phyloP scores from a whole-genome alignment of 2,888 invertebrate species.

The Athalia rosae region DNA sequence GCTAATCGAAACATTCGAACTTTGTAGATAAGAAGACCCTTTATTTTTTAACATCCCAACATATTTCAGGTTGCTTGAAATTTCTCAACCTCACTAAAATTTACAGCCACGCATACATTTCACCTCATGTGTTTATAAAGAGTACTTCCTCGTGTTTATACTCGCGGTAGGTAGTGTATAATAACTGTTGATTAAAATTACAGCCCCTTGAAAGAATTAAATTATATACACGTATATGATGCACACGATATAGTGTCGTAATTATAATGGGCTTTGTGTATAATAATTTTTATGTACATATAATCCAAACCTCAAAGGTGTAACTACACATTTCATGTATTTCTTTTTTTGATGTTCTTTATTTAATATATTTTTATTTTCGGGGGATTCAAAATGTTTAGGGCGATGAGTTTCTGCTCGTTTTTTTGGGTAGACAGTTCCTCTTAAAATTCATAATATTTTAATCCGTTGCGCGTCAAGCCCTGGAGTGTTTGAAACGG shows the following conservation, averaged over 20 bases:
- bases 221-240: background rate
- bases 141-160: background rate
- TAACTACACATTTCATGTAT: background rate
- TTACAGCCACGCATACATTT: background rate
- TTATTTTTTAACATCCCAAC: too few relatives aligned
- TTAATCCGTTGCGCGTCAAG: constrained; percentile 36
- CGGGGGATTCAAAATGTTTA: background rate
- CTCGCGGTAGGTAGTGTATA: background rate
- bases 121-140: constrained; percentile 6
- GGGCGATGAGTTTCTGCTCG: background rate
- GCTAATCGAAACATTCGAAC: too few relatives aligned
- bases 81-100: background rate
- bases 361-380: background rate
- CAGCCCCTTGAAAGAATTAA: constrained; percentile 1
- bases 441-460: constrained; percentile 46
- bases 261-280: background rate
- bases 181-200: constrained; percentile 13
- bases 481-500: constrained; percentile 13
- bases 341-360: too few relatives aligned
- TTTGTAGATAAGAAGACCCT: too few relatives aligned
- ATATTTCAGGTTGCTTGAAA: background rate
- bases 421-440: constrained; percentile 26
- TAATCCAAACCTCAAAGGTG: constrained; percentile 6
- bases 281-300: too few relatives aligned
- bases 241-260: too few relatives aligned